Base-by-base conservation (phyloP, 2,797 vertebrate genomes). In the Aulostomus chinensis region DNA sequence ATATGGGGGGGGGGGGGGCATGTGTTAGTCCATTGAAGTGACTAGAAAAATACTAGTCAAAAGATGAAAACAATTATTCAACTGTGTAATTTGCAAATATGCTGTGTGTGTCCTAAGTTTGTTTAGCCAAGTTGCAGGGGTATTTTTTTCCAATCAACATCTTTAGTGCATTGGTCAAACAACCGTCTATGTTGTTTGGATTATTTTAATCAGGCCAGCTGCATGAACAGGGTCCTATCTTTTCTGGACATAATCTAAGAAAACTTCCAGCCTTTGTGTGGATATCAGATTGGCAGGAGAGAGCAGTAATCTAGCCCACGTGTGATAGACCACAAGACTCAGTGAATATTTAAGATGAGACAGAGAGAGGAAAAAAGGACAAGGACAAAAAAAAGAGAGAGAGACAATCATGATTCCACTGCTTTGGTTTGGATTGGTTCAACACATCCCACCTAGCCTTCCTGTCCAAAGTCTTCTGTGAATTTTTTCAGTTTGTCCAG, bases 381-480 rank as follows among this genome's bases (percentile, higher is more conserved):
- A 60, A 35, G 45, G 45, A 74, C 51, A 78, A 38, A 32, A 78
- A 26, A 76, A 66, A 76, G n/a, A n/a, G n/a, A n/a, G n/a, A n/a
- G n/a, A n/a, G 7, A 81, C 60, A 75, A 83, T 83, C 76, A 71
- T 33, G 59, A 83, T 73, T 68, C 43, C 41, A 10, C 65, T 73
- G 84, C 89, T 94, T 90, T 91, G 85, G 84, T 84, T 80, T 59
- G 21, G 17, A 25, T 65, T 30, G 21, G 47, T 35, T 57, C 29
- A 42, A 43, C 25, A 59, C 10, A 36, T 28, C 35, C 26, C 62
- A 69, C 76, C 92, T 94, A 99, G 85, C 97, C 96, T 86, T 99
- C 97, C 81, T 99, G 97, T 76, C 97, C 97, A 85, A 99, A 99
- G 74, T 99, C 97, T 56, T 98, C 94, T 83, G 97, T 99, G 89